Evolutionary conservation across 2,888 invertebrate species (phyloP).

Genomic region (Myopa testacea): DNA sequence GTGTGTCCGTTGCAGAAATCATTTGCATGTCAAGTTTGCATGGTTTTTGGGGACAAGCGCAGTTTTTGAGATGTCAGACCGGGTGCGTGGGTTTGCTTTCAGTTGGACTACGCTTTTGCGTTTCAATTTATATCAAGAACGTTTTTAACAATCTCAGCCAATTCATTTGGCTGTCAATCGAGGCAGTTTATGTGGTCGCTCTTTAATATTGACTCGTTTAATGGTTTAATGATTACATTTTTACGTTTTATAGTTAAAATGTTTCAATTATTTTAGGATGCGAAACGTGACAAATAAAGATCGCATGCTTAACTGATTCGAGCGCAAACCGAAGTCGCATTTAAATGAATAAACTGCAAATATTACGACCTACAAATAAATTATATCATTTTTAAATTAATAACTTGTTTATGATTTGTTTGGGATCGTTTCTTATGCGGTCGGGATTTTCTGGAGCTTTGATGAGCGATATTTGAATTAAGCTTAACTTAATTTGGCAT

Average conservation of each 20-base stretch:
- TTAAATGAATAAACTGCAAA: constrained; percentile 1
- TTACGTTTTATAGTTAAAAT: too few relatives aligned
- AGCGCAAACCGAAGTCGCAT: neutral
- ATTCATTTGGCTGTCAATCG: too few relatives aligned
- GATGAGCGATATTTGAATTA: too few relatives aligned
- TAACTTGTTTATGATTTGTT: too few relatives aligned
- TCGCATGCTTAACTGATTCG: neutral
- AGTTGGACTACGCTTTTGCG: neutral
- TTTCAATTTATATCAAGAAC: too few relatives aligned
- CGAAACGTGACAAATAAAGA: neutral
- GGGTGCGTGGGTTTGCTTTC: neutral
- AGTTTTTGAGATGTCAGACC: neutral
- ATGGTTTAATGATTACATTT: too few relatives aligned
- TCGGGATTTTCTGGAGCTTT: too few relatives aligned
- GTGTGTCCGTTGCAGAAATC: neutral
- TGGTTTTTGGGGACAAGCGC: neutral
- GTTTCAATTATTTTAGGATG: neutral
- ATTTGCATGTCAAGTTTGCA: constrained; percentile 5
- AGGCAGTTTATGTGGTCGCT: too few relatives aligned
- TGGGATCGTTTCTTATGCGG: too few relatives aligned
- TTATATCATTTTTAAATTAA: neutral
- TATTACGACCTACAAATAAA: neutral
- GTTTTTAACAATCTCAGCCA: too few relatives aligned
- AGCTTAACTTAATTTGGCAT: too few relatives aligned
- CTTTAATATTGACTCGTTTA: too few relatives aligned